phyloP scores from a whole-genome alignment of 2,797 vertebrate genomes.

The Gymnodraco acuticeps region DNA sequence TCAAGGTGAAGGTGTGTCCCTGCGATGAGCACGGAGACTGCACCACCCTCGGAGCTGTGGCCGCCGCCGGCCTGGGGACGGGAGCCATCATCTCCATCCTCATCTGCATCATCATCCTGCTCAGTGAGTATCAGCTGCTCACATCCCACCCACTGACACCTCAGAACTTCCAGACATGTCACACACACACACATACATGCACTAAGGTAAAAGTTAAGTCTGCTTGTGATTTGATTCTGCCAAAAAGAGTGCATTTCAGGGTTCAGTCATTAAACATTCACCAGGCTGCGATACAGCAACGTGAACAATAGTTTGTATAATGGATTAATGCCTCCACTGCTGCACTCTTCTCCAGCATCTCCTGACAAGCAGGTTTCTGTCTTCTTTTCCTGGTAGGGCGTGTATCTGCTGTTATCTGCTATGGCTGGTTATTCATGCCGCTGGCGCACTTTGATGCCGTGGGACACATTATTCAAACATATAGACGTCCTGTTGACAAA shows the following conservation, averaged over 20 bases:
- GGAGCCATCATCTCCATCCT: conserved; percentile 95
- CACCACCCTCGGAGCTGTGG: conserved; percentile 90
- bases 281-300: conserved; percentile 40
- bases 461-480: conserved; percentile 20
- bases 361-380: conserved; percentile 33
- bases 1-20: conserved; percentile 96
- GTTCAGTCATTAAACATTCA: conserved; percentile 55
- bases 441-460: conserved; percentile 30
- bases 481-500: conserved; percentile 14
- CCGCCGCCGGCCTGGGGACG: conserved; percentile 91
- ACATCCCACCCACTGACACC: not conserved
- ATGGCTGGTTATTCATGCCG: conserved; percentile 27
- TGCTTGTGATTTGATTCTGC: conserved; percentile 22
- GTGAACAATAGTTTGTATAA: conserved; percentile 56
- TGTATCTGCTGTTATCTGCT: conserved; percentile 49
- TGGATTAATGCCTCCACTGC: conserved; percentile 51
- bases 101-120: conserved; percentile 93
- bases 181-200: not conserved
- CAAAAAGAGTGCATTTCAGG: conserved; percentile 17
- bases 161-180: not conserved
- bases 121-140: conserved; percentile 87
- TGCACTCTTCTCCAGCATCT: conserved; percentile 41
- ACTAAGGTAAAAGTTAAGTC: conserved; percentile 11
- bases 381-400: conserved; percentile 43
- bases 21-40: conserved; percentile 95